phyloP scores from a whole-genome alignment of 2,888 invertebrate genomes.

The Fragum fragum region DNA sequence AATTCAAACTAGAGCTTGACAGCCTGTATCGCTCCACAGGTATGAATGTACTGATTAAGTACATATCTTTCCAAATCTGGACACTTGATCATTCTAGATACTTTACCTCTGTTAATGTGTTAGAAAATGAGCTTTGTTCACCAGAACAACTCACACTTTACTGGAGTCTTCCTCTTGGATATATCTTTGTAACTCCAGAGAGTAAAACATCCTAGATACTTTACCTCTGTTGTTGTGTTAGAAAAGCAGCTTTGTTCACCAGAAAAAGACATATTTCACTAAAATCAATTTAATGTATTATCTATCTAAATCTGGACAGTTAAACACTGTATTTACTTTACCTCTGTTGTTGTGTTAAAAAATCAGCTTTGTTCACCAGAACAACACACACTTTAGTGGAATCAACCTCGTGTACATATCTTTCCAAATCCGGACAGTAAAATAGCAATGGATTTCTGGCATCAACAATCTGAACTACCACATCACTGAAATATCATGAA shows the following conservation, averaged over 20 bases:
- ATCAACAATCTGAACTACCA: constrained; percentile 97
- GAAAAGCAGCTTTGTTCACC: constrained; percentile 98
- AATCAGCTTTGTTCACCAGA: constrained; percentile 98
- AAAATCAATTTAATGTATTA: constrained; percentile 93
- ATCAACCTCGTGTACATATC: constrained; percentile 93
- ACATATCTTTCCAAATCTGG: constrained; percentile 96
- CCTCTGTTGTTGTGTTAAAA: constrained; percentile 93
- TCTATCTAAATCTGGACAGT: constrained; percentile 96
- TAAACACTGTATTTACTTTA: constrained; percentile 90
- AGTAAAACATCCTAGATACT: constrained; percentile 92
- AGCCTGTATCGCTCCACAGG: no score
- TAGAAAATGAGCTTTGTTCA: constrained; percentile 98
- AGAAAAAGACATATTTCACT: constrained; percentile 94
- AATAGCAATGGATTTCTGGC: constrained; percentile 98
- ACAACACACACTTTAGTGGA: constrained; percentile 92
- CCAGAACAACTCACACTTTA: constrained; percentile 93
- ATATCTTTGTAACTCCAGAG: constrained; percentile 96
- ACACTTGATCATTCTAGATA: constrained; percentile 93
- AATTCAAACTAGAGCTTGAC: no score
- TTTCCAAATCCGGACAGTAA: constrained; percentile 96
- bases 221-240: constrained; percentile 92
- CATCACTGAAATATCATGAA: constrained; percentile 90
- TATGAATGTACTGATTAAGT: no score
- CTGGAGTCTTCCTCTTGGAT: constrained; percentile 92
- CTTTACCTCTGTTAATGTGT: constrained; percentile 91